These are phyloP conservation scores for Rotaria socialis DNA, from an alignment of 2,888 invertebrate species.

Conservation along the genomic window DNA sequence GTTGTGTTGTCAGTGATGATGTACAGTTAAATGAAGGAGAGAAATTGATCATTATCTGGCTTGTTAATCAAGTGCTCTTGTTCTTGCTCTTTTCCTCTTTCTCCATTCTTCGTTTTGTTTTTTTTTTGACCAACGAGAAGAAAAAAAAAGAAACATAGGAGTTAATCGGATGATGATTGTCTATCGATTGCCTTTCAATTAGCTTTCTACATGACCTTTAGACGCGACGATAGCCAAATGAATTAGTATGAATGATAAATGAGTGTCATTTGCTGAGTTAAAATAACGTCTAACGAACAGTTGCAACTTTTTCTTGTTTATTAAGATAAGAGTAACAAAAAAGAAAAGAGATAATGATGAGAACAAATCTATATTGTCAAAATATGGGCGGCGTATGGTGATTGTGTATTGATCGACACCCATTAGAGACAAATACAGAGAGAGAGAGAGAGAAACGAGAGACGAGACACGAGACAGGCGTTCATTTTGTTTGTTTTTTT, in stretches of 20 bases:
- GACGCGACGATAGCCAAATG: conserved; percentile 22
- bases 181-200: conserved; percentile 29
- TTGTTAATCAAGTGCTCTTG: conserved; percentile 29
- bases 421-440: neutral
- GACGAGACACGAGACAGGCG: neutral
- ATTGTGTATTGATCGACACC: conserved; percentile 26
- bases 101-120: no score
- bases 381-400: neutral
- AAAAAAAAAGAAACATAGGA: neutral
- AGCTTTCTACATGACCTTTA: conserved; percentile 29
- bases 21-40: conserved; percentile 7
- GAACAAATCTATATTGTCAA: conserved; percentile 1
- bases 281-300: conserved; percentile 1
- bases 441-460: no score
- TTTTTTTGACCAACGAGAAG: neutral
- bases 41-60: conserved; percentile 29
- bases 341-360: neutral
- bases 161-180: conserved; percentile 32
- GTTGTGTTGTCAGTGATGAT: conserved; percentile 22
- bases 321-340: neutral
- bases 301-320: conserved; percentile 15
- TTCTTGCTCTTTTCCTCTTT: neutral
- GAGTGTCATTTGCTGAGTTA: conserved; percentile 26
- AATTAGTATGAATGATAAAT: conserved; percentile 15
- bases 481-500: neutral